These are phyloP conservation scores for Nansenia antarctica DNA, from an alignment of 2,113 vertebrate genomes.

Conservation along the genomic window DNA sequence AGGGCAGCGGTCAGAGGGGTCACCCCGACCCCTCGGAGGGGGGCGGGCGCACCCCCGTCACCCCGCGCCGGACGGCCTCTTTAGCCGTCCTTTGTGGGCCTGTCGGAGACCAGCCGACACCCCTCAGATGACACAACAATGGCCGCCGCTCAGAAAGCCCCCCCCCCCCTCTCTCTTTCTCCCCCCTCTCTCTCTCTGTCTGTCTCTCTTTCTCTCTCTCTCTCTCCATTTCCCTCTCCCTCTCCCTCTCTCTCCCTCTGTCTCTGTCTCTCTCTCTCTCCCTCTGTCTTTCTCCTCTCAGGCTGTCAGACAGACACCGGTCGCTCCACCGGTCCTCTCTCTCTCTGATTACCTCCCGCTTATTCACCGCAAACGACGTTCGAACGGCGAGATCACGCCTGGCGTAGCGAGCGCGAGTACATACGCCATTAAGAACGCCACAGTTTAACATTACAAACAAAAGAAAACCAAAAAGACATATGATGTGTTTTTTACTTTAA, in stretches of 20 bases:
- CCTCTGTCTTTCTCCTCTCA: background rate
- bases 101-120: conserved; percentile 59
- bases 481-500: no score
- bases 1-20: conserved; percentile 87
- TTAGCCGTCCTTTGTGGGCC: conserved; percentile 82
- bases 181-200: conserved; percentile 1
- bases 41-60: conserved; percentile 78
- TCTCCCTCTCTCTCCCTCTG: background rate
- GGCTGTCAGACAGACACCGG: background rate
- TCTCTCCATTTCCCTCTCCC: background rate
- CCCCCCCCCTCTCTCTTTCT: conserved; percentile 41
- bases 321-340: no score
- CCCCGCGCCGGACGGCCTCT: conserved; percentile 76
- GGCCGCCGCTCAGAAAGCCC: conserved; percentile 53
- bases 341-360: background rate
- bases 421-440: no score
- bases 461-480: no score
- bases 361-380: no score
- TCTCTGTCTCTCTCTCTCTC: background rate
- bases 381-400: no score
- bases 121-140: conserved; percentile 70
- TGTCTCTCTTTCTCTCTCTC: conserved; percentile 5
- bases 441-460: no score
- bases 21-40: conserved; percentile 75
- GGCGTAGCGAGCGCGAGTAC: no score